Evolutionary conservation across 2,888 invertebrate genomes (phyloP).

Genomic region (Ernsta delagoae): DNA sequence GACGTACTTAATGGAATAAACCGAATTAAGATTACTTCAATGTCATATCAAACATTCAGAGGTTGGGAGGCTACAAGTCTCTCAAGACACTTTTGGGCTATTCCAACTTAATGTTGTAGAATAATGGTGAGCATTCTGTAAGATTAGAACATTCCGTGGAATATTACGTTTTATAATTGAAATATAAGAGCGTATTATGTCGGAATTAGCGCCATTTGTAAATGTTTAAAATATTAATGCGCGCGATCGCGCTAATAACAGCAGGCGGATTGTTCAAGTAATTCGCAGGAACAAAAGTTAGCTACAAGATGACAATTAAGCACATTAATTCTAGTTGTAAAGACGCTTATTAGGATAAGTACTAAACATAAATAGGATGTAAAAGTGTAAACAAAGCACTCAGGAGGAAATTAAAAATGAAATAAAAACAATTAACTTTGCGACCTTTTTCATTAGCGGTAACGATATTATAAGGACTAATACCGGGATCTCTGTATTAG

Average conservation of each 20-base stretch:
- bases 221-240: slow-evolving; percentile 9
- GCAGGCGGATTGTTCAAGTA: background rate
- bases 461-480: too few species aligned
- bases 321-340: background rate
- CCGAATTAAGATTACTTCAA: background rate
- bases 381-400: too few species aligned
- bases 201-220: background rate
- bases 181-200: background rate
- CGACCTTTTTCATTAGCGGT: too few species aligned
- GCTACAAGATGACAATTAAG: background rate
- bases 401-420: too few species aligned
- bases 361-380: too few species aligned
- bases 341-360: too few species aligned
- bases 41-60: background rate
- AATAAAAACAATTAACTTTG: too few species aligned
- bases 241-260: background rate
- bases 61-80: background rate
- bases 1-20: too few species aligned
- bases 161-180: slow-evolving; percentile 12
- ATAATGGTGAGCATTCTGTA: background rate
- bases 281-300: background rate
- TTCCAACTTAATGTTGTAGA: slow-evolving; percentile 1
- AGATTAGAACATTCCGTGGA: background rate
- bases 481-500: too few species aligned
- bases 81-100: background rate